Conservation (phyloP, 1,140 invertebrate species). For the Drosophila mojavensis region DNA sequence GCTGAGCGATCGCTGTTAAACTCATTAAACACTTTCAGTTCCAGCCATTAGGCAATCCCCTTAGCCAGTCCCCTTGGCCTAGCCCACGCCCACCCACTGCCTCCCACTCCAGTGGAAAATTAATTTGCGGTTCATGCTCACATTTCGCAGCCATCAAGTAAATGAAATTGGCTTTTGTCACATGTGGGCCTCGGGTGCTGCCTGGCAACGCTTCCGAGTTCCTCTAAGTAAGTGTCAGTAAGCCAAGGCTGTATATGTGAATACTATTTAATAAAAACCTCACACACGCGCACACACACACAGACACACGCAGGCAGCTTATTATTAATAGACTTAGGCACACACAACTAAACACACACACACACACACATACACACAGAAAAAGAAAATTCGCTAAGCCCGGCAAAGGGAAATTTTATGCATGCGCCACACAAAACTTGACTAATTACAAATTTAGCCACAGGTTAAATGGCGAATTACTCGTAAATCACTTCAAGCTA, state of each 20-base stretch:
- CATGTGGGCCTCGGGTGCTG: conserved; percentile 23
- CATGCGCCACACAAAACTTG: conserved; percentile 59
- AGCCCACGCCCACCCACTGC: neutral
- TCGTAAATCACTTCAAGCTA: conserved; percentile 53
- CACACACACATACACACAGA: conserved; percentile 22
- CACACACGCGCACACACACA: conserved; percentile 21
- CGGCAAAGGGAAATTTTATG: conserved; percentile 48
- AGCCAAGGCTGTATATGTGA: conserved; percentile 30
- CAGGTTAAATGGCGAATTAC: conserved; percentile 65
- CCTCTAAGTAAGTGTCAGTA: conserved; percentile 32
- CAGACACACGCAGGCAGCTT: conserved; percentile 20
- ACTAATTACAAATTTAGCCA: conserved; percentile 68
- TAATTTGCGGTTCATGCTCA: conserved; percentile 46
- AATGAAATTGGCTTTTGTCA: conserved; percentile 60
- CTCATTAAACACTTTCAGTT: conserved; percentile 5
- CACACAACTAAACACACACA: conserved; percentile 18
- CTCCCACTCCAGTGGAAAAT: conserved; percentile 19
- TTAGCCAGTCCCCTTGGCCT: neutral
- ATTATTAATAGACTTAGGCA: conserved; percentile 50
- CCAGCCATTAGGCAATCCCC: neutral
- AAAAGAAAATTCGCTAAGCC: conserved; percentile 35
- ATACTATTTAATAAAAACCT: conserved; percentile 29
- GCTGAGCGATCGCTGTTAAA: neutral
- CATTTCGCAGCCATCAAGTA: conserved; percentile 44
- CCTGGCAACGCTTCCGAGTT: conserved; percentile 10